Base-by-base conservation (phyloP, 2,797 vertebrate genomes). In the Eidolon dupreanum region DNA sequence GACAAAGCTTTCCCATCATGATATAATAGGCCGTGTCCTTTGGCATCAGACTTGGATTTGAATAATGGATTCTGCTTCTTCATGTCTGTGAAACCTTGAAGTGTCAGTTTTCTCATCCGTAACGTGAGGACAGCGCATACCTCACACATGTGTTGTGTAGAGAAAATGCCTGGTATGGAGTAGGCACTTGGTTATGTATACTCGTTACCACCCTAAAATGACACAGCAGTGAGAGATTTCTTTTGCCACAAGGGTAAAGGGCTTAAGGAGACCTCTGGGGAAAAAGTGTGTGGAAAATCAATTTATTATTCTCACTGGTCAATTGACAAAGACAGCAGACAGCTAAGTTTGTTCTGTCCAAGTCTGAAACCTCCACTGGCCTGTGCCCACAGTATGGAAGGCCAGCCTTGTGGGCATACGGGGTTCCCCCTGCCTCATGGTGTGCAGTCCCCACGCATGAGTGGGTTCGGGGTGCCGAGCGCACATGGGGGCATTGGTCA, bases 21-120 rank as follows among this genome's bases (percentile, higher is more conserved):
- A 43, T 71, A 2, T 15, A 63, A 2, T 15, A 63, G 93, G 43
- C 22, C 5, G 0, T 38, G 65, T 57, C 36, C 57, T 74, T 96
- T 43, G 53, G 22, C 41, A 41, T 66, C 46, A 53, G 38, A 81
- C 38, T 84, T 57, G 73, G 41, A 53, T 73, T 68, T 75, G 51
- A 86, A 74, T 90, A 65, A 70, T 90, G 46, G 41, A 26, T 51
- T 68, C 61, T 73, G 7, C 46, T 86, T n/a, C 65, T 78, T 92
- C 33, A 2, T 79, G 7, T 11, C 19, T 85, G 5, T 66, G 12
- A 73, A n/a, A 61, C 13, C 13, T 36, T 51, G 75, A 57, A 88
- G 49, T 63, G 38, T 71, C 28, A 11, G 16, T 91, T 86, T 90
- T 73, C 28, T 96, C 9, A 82, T 38, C 74, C 88, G 8, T 89